Base-by-base conservation (phyloP, 2,888 invertebrate species). In the Tanypteryx hageni region DNA sequence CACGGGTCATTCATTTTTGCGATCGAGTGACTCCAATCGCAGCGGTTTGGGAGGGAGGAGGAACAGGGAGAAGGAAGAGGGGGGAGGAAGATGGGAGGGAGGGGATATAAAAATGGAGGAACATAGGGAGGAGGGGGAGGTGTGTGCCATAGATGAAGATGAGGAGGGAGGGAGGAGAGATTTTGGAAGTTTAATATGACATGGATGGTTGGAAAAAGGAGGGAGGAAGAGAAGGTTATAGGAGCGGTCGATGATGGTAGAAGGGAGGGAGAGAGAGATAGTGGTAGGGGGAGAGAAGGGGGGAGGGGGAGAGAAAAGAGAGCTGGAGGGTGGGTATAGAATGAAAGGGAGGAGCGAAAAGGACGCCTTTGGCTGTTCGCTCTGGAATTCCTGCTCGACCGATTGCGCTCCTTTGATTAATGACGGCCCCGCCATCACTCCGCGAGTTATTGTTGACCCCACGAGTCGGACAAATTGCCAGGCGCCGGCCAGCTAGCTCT, bases 401-500 rank as follows among this genome's bases (percentile, higher is more conserved):
- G 86, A 86, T 86, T 86, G 86, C 59, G 31, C 86, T 86, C 86
- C 86, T 86, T 86, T 86, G 86, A 86, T 86, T 86, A 86, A 86
- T 86, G 86, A 86, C 58, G 22, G 85, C 57, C 59, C 58, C 58
- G 59, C 92, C 92, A 68, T 86, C 85, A 81, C 56, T 85, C 61
- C 8, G 86, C 61, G 91, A 59, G 82, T 91, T 61, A 81, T 76
- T 84, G 85, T 58, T 92, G 85, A 92, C 82, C 92, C 57, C 31
- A 56, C 85, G 59, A 68, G 14, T 84, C 85, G 85, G 85, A 81
- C 92, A 85, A 85, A 92, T 92, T 92, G 92, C 92, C 85, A 22
- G 76, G 76, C 76, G 22, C 76, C 76, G n/a, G 82, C 16, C 82
- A 82, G 82, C 82, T 22, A 44, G 14, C 44, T 58, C 44, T 16